Evolutionary conservation across 2,113 vertebrate species (phyloP).

Genomic region (Melospiza georgiana): DNA sequence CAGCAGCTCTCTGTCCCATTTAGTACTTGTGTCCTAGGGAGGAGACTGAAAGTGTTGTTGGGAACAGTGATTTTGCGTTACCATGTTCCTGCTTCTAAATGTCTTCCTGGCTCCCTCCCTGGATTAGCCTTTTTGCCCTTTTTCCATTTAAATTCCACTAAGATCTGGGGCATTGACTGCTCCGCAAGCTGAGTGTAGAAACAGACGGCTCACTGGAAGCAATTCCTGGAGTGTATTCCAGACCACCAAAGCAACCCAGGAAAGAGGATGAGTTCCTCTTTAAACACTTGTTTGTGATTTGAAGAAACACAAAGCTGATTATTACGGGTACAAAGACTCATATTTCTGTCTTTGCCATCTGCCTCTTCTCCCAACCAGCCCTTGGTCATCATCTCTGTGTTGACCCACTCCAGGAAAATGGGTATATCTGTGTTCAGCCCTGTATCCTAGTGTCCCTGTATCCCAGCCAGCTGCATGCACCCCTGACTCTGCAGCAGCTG

Average conservation of each 20-base stretch:
- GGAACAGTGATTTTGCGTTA: slow-evolving; percentile 32
- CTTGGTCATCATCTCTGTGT: not conserved
- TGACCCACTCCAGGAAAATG: not conserved
- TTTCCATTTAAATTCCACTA: slow-evolving; percentile 58
- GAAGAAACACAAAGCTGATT: not conserved
- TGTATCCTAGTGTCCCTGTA: not conserved
- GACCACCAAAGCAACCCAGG: slow-evolving; percentile 45
- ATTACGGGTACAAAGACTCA: not conserved
- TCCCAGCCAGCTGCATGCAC: not conserved
- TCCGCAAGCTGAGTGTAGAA: not conserved
- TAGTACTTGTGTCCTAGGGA: slow-evolving; percentile 24
- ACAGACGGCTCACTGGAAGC: not conserved
- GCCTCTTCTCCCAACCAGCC: not conserved
- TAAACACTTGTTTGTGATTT: slow-evolving; percentile 4
- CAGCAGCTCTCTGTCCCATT: slow-evolving; percentile 23
- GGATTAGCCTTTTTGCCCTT: slow-evolving; percentile 63
- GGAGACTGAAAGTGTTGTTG: not conserved
- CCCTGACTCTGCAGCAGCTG: not conserved
- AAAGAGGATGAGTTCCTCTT: not conserved
- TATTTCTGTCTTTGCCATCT: not conserved
- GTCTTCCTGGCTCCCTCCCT: slow-evolving; percentile 11
- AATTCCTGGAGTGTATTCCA: slow-evolving; percentile 42
- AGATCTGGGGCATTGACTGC: slow-evolving; percentile 34
- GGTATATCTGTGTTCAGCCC: not conserved
- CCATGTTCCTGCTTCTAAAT: not conserved